Conservation (phyloP, 2,888 invertebrate genomes). For the Drosophila hamatofila region DNA sequence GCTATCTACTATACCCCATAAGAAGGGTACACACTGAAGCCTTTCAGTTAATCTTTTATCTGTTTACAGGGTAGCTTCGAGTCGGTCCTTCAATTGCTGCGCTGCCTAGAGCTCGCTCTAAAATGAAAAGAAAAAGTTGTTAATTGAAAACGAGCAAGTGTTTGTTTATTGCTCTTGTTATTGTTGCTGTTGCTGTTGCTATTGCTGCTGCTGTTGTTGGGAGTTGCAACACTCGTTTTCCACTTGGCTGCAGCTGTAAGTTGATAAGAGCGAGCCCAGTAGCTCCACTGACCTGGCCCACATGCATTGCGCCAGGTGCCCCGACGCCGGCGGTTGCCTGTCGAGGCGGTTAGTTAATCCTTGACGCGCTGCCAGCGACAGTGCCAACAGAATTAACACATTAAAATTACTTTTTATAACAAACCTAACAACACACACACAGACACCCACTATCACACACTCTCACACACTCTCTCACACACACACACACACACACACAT, state of each 20-base stretch:
- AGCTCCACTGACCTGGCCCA: slow-evolving; percentile 25
- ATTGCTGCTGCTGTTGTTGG: slow-evolving; percentile 11
- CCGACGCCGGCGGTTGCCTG: not conserved
- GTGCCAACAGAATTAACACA: slow-evolving; percentile 74
- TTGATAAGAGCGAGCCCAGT: slow-evolving; percentile 27
- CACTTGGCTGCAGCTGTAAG: slow-evolving; percentile 52
- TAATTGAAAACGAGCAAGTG: slow-evolving; percentile 70
- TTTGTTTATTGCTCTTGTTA: slow-evolving; percentile 38
- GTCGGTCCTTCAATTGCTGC: not conserved
- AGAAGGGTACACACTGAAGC: too few species aligned
- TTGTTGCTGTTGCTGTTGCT: slow-evolving; percentile 18
- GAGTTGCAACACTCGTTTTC: slow-evolving; percentile 43
- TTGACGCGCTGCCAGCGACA: slow-evolving; percentile 60
- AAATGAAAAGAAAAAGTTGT: slow-evolving; percentile 65
- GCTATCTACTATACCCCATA: not conserved
- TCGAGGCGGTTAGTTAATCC: slow-evolving; percentile 44
- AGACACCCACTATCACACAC: slow-evolving; percentile 12
- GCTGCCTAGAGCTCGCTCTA: slow-evolving; percentile 12
- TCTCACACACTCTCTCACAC: slow-evolving; percentile 6
- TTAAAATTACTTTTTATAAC: slow-evolving; percentile 78
- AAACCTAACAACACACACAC: slow-evolving; percentile 40
- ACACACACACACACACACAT: slow-evolving; percentile 8
- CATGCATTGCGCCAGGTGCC: not conserved
- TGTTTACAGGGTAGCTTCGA: not conserved
- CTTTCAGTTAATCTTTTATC: not conserved